These are phyloP conservation scores for Griposia aprilina DNA, from an alignment of 2,888 invertebrate genomes.

Conservation along the genomic window DNA sequence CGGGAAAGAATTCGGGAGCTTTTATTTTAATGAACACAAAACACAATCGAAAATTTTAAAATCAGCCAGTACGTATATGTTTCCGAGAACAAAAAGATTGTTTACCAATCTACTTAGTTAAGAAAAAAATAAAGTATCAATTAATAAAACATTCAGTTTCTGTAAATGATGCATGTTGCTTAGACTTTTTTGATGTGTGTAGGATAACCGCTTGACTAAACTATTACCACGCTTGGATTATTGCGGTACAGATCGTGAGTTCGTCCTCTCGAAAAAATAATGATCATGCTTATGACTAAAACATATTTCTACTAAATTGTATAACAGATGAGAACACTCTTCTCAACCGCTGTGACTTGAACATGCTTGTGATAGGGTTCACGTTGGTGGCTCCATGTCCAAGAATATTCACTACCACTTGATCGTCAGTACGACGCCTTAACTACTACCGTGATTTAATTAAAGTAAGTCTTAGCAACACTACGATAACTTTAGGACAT, in stretches of 20 bases:
- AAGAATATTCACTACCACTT: background rate
- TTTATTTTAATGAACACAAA: too few species aligned
- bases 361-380: background rate
- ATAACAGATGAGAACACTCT: background rate
- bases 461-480: slow-evolving; percentile 20
- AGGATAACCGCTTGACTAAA: background rate
- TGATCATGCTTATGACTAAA: background rate
- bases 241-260: background rate
- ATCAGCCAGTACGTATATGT: too few species aligned
- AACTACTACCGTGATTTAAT: slow-evolving; percentile 23
- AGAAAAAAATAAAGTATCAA: too few species aligned
- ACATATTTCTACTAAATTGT: background rate
- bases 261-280: background rate
- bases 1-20: too few species aligned
- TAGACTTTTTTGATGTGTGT: too few species aligned
- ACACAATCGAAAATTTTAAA: too few species aligned
- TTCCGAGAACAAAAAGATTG: too few species aligned
- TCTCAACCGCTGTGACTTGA: background rate
- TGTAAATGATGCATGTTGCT: too few species aligned
- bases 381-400: background rate
- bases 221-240: background rate
- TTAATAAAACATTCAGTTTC: too few species aligned
- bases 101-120: too few species aligned
- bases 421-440: background rate
- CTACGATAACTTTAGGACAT: slow-evolving; percentile 2